Evolutionary conservation across 2,113 vertebrate species (phyloP), one percentile per base, ranked within the genome.

Genomic region (Dunckerocampus dactyliophorus): DNA sequence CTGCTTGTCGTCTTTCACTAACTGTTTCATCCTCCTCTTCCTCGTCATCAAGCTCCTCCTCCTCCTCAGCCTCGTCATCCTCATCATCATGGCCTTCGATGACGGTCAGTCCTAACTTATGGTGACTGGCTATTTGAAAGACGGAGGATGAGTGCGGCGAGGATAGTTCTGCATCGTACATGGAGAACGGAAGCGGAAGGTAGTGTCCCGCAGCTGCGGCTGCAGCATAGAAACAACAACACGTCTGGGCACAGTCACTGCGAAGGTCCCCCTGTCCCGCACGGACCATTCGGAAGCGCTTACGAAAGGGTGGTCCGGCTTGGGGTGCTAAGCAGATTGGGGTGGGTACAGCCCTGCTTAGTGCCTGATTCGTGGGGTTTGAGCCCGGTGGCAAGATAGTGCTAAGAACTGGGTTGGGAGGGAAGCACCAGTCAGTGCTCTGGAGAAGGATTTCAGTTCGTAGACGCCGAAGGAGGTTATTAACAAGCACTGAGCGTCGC

Each of bases 401-500:
- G 22, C 71, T 24, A 1, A 83, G 80, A 0, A 78, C 69, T 0
- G 83, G 67, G 47, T 72, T 81, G 17, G 93, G 59, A 0, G 95
- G 93, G 66, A 97, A 93, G 75, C 94, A 95, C 95, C 95, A 98
- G 80, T 93, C 95, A 0, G 79, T 69, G 77, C 93, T 95, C 89
- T 97, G 95, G 85, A 94, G 92, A 71, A 96, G 81, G 67, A 98
- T 97, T 74, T 98, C 95, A 0, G 94, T 91, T 0, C 96, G 91
- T 75, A 98, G 92, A 66, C 95, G 92, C 12, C 95, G 94, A 77
- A 98, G 93, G 51, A 98, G 89, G 60, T 98, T 98, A 87, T 98
- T 98, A 24, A 98, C 96, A 3, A 98, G 94, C 61, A 98, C 96
- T 0, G 95, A 98, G 69, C 96, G 92, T 2, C 95, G 90, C 63